These are phyloP conservation scores for Melipona beecheii DNA, from an alignment of 2,888 invertebrate genomes.

Conservation along the genomic window DNA sequence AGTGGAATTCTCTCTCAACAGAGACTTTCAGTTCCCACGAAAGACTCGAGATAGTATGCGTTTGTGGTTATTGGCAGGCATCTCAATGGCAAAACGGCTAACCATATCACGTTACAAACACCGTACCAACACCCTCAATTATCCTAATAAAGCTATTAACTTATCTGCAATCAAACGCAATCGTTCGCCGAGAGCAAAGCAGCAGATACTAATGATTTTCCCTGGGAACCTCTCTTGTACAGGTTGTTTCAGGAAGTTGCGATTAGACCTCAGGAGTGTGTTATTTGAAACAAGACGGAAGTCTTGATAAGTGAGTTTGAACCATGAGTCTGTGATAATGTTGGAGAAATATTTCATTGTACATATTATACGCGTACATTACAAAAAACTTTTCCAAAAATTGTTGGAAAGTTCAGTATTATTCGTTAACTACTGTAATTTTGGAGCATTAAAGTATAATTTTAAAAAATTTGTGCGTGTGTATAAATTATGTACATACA, in stretches of 20 bases:
- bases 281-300: neutral
- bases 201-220: constrained; percentile 21
- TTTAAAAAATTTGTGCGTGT: no score
- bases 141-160: constrained; percentile 53
- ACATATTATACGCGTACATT: no score
- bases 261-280: neutral
- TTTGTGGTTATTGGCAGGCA: neutral
- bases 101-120: constrained; percentile 23
- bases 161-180: constrained; percentile 17
- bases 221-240: constrained; percentile 15
- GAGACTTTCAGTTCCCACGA: constrained; percentile 44
- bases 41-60: neutral
- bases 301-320: neutral
- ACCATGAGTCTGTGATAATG: neutral
- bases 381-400: neutral
- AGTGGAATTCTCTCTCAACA: neutral
- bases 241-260: neutral
- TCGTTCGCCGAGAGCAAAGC: constrained; percentile 2
- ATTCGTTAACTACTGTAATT: no score
- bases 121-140: constrained; percentile 18
- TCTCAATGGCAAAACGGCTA: neutral
- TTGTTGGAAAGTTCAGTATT: neutral
- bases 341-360: neutral
- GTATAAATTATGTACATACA: no score
- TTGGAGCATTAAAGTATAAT: no score